Conservation (phyloP, 2,888 invertebrate species). For the Lochmaea crataegi region DNA sequence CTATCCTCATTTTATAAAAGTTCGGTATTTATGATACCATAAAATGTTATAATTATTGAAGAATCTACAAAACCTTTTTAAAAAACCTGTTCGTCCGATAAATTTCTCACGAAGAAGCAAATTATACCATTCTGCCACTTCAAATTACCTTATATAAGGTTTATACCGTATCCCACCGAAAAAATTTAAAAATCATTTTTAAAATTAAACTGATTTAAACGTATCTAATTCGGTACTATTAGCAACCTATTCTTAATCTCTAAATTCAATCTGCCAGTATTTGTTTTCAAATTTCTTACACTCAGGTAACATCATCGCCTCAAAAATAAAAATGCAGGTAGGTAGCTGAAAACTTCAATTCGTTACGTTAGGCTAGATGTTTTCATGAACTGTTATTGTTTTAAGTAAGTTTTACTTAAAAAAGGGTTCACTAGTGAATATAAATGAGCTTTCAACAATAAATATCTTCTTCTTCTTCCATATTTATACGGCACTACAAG, state of each 20-base stretch:
- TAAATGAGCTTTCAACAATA: too few species aligned
- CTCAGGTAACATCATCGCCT: not conserved
- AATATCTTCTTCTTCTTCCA: too few species aligned
- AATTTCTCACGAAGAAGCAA: not conserved
- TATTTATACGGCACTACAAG: too few species aligned
- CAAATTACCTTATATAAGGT: not conserved
- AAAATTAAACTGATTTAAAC: conserved; percentile 2
- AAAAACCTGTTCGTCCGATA: not conserved
- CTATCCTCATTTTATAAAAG: too few species aligned
- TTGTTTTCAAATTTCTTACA: not conserved
- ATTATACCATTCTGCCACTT: not conserved
- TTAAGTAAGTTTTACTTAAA: too few species aligned
- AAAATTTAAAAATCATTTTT: not conserved
- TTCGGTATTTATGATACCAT: too few species aligned
- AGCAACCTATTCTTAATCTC: not conserved
- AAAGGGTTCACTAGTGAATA: too few species aligned
- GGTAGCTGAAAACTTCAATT: not conserved
- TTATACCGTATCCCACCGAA: not conserved
- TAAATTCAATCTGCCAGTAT: not conserved
- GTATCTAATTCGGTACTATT: conserved; percentile 1
- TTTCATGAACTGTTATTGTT: too few species aligned
- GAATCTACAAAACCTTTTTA: not conserved
- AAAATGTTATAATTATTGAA: too few species aligned
- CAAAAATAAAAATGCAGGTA: not conserved
- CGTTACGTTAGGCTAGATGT: not conserved